Evolutionary conservation across 1,140 invertebrate species (phyloP), one percentile per base, ranked within the genome.

Genomic region (Coenobita brevimanus): DNA sequence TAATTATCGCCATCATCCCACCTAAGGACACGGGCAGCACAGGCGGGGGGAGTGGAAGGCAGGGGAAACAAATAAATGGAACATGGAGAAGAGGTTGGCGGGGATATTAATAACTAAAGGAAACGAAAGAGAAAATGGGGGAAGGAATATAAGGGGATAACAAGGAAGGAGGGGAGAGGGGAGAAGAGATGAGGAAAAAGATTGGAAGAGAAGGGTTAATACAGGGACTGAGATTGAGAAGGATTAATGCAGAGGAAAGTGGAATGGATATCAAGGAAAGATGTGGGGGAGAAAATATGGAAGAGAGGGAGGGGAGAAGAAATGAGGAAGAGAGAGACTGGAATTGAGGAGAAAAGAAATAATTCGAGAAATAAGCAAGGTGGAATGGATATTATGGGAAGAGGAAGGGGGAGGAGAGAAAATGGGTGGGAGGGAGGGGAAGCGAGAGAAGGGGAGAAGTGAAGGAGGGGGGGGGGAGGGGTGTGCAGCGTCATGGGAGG

Each of bases 401-500:
- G 21, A 24, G 36, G 62, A 21, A 6, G 62, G n/a, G 10, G 36
- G n/a, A 67, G 2, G 21, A 67, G 62, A 67, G 27, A 33, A 8
- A n/a, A 24, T 30, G 36, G 21, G 36, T 10, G 13, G n/a, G 15
- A 67, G 10, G 62, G 36, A 33, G 3, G 27, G 62, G 62, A 67
- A 10, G 2, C 27, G 3, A n/a, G n/a, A n/a, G n/a, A n/a, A n/a
- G n/a, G n/a, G n/a, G n/a, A n/a, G n/a, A n/a, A n/a, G n/a, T n/a
- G n/a, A n/a, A n/a, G n/a, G n/a, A n/a, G 62, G 36, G 62, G 62
- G 36, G 62, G n/a, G 36, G 62, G 62, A 67, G 62, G n/a, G 36
- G 62, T 10, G n/a, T 24, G n/a, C 10, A n/a, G 62, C 27, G 62
- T 8, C 10, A n/a, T 10, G n/a, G n/a, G n/a, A 67, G 62, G 62